Base-by-base conservation (phyloP, 53 echinoderm and acorn worm species). In the Holothuria scabra region DNA sequence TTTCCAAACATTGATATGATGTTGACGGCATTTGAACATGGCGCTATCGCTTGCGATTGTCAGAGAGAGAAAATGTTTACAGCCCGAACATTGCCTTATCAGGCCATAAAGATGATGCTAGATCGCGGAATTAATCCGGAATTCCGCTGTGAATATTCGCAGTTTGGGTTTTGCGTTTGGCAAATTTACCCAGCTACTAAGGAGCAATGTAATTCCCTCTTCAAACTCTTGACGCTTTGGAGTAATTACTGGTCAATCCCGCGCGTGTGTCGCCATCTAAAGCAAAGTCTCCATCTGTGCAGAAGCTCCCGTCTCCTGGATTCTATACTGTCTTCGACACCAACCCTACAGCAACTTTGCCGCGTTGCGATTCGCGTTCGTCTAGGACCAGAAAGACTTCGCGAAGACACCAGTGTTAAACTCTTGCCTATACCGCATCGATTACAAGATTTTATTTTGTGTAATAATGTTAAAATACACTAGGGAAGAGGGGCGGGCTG, bases 131-230 rank as follows among this genome's bases (percentile, higher is more conserved):
- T 80, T 22, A 21, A 80, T 57, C 80, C 80, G 12, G 62, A 59
- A 59, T 80, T 80, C 38, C 19, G 37, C 30, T 80, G 80, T 60
- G 80, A 80, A 60, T 60, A 60, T 12, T 80, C 80, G 0, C 60
- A 61, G 11, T 80, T 80, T 33, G 80, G 80, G 5, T 60, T 80
- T 25, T 80, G 80, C 38, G 60, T 60, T 23, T 80, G 80, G 80
- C 60, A 80, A 46, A 80, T 80, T 20, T 59, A 61, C 59, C 60
- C 60, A 3, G 80, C 60, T 0, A 80, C 37, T 28, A 76, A 76
- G 46, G 52, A 76, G 25, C 76, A 76, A 56, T 76, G 76, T 25
- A 56, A 56, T 1, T 76, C 76, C 12, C 55, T 76, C n/a, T 25
- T 76, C 16, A 56, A 24, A 29, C 76, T 76, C 4, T 19, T 76